Conservation (phyloP, 2,888 invertebrate genomes). For the Scelioninae gen. 2 region DNA sequence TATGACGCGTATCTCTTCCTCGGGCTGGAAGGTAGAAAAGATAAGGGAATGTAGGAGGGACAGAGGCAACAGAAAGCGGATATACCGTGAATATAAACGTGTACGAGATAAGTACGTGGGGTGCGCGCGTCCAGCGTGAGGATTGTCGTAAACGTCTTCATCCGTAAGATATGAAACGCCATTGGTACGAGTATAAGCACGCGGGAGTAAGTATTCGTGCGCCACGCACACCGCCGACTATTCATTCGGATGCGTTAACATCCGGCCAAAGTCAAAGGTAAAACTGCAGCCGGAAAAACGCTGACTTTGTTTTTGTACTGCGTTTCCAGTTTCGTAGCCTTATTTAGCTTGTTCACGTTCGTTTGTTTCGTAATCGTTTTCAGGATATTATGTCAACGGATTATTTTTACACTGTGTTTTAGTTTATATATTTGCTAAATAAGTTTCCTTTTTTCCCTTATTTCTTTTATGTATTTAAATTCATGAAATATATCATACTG, state of each 20-base stretch:
- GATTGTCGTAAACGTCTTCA: conserved; percentile 75
- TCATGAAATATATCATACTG: no score
- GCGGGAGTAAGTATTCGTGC: conserved; percentile 25
- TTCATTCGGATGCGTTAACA: conserved; percentile 60
- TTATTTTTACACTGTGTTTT: no score
- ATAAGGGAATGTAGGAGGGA: conserved; percentile 54
- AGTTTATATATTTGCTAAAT: no score
- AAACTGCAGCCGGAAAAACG: conserved; percentile 42
- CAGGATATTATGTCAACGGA: no score
- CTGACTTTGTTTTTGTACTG: conserved; percentile 11
- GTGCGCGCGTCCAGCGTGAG: conserved; percentile 65
- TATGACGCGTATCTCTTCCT: conserved; percentile 55
- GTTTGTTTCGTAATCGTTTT: conserved; percentile 22
- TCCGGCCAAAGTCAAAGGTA: conserved; percentile 56
- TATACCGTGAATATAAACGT: conserved; percentile 61
- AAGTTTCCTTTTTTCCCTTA: no score
- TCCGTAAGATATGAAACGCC: conserved; percentile 74
- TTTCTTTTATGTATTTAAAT: no score
- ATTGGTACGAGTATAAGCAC: conserved; percentile 66
- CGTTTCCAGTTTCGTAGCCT: conserved; percentile 6
- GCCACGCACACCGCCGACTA: conserved; percentile 65
- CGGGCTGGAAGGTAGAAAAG: conserved; percentile 47
- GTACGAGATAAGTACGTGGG: conserved; percentile 63
- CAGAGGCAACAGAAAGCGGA: conserved; percentile 60
- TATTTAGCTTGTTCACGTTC: conserved; percentile 7